phyloP scores from a whole-genome alignment of 2,888 invertebrate species.

The Seira ritae region DNA sequence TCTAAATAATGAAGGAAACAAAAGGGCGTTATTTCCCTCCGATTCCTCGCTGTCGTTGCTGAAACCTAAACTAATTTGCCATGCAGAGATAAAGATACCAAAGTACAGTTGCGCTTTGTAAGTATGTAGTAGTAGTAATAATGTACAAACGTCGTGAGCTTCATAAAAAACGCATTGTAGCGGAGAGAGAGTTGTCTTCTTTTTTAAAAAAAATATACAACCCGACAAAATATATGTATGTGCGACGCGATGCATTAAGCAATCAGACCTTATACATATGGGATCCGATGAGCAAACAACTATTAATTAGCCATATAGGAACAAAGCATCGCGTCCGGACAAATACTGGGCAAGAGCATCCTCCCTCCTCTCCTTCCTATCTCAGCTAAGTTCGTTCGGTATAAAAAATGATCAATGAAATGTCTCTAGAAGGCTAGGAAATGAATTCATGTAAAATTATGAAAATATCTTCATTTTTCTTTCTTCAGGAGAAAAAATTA shows the following conservation, averaged over 20 bases:
- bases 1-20: constrained; percentile 51
- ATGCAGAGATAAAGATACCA: neutral
- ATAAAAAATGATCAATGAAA: neutral
- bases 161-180: neutral
- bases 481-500: no score
- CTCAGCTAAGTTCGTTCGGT: no score
- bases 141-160: constrained; percentile 14
- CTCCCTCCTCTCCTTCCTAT: neutral
- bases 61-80: constrained; percentile 51
- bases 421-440: constrained; percentile 21
- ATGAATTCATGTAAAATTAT: neutral
- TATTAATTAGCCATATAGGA: constrained; percentile 49
- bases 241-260: constrained; percentile 28
- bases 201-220: neutral
- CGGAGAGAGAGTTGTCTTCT: neutral
- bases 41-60: no score
- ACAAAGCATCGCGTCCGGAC: constrained; percentile 2
- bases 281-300: constrained; percentile 40
- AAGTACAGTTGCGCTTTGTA: constrained; percentile 49
- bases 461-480: neutral
- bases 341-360: constrained; percentile 19
- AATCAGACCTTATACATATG: constrained; percentile 56
- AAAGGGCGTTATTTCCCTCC: constrained; percentile 47
- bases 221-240: neutral
- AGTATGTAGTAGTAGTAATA: constrained; percentile 31